Base-by-base conservation (phyloP, 2,113 vertebrate species). In the Elephas maximus region DNA sequence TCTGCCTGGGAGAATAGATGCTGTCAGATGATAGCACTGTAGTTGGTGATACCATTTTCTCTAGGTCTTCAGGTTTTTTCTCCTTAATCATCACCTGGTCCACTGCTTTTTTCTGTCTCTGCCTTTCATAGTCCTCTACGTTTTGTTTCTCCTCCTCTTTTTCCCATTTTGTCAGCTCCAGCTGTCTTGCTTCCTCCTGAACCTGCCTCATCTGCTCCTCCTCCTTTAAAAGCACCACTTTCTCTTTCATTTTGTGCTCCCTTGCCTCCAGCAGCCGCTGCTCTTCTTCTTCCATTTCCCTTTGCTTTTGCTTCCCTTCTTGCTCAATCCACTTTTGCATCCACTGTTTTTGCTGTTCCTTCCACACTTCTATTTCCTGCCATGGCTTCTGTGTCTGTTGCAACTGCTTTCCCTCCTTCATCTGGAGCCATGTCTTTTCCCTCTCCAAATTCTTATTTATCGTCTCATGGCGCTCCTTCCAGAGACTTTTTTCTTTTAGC, bases 271-370 rank as follows among this genome's bases (percentile, higher is more conserved):
- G 73, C 51, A 81, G 33, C 85, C 96, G 41, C 24, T 77, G 44
- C 18, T 51, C 44, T 37, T 71, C 83, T 67, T 37, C 69, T 23
- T 89, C 71, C 8, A 53, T 48, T 71, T 44, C 24, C 30, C 57
- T 86, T 78, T 67, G 76, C 18, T 73, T 96, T n/a, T 89, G 94
- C n/a, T 79, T 83, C 51, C 87, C 71, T 8, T 85, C 71, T 82
- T 90, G 62, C 17, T 92, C n/a, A 14, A 3, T 57, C 28, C 81
- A 62, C 90, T 94, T 57, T 63, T 76, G 45, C 26, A 65, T 24
- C 12, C 71, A 76, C 11, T 85, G 48, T 33, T 18, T 88, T 37
- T 78, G 48, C 12, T 91, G 21, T 28, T 78, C 48, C 53, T 84
- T 51, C 92, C 81, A 4, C 0, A 41, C 9, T 33, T 94, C 73